These are phyloP conservation scores for Oryzaephilus surinamensis DNA, from an alignment of 1,140 invertebrate genomes.

Conservation along the genomic window DNA sequence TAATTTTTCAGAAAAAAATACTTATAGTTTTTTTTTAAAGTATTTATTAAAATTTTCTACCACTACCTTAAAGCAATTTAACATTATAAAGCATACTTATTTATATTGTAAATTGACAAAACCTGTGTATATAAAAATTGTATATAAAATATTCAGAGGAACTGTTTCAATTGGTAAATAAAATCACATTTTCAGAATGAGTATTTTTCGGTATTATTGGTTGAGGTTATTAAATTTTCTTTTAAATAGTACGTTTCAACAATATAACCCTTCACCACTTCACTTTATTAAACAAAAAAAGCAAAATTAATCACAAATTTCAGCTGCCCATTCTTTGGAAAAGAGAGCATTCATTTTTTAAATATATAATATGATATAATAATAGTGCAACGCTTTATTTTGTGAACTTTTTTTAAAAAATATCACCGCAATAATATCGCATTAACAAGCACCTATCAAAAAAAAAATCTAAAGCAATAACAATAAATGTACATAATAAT, in stretches of 20 bases:
- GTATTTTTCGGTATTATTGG: slow-evolving; percentile 19
- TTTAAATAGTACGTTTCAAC: slow-evolving; percentile 7
- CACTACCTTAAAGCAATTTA: slow-evolving; percentile 18
- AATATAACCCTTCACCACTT: slow-evolving; percentile 16
- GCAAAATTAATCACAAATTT: no score
- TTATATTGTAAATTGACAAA: slow-evolving; percentile 12
- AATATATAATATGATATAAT: no score
- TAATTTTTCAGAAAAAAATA: slow-evolving; percentile 1
- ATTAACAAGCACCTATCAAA: no score
- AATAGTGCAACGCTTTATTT: no score
- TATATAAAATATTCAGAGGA: slow-evolving; percentile 16
- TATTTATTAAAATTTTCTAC: slow-evolving; percentile 22
- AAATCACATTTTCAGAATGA: slow-evolving; percentile 21
- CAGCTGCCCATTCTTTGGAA: no score
- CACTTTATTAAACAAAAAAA: no score
- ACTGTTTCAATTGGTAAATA: slow-evolving; percentile 22
- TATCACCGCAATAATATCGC: no score
- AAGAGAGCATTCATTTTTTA: no score
- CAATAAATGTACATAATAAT: no score
- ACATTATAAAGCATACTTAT: slow-evolving; percentile 18
- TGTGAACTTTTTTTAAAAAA: no score
- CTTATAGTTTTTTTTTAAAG: slow-evolving; percentile 9
- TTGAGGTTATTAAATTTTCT: slow-evolving; percentile 11
- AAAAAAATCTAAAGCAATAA: no score
- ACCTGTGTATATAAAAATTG: slow-evolving; percentile 14